phyloP scores from a whole-genome alignment of 2,797 vertebrate species.

The Naso thynnoides region DNA sequence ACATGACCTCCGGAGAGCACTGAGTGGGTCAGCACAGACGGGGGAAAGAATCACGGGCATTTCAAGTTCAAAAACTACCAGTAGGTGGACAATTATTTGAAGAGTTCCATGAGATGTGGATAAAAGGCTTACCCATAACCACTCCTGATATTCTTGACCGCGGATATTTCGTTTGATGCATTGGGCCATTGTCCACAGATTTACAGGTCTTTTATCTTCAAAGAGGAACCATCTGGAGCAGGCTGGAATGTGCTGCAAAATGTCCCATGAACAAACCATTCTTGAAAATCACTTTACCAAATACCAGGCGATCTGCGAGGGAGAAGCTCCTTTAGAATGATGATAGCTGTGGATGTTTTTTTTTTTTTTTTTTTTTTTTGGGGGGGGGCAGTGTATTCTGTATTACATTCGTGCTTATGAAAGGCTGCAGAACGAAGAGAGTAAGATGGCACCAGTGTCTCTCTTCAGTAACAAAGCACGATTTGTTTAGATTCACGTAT shows the following conservation, averaged over 20 bases:
- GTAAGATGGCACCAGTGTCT: neutral
- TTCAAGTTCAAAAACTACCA: slow-evolving; percentile 61
- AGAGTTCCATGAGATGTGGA: slow-evolving; percentile 77
- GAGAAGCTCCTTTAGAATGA: slow-evolving; percentile 8
- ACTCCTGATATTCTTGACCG: slow-evolving; percentile 79
- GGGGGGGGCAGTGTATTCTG: neutral
- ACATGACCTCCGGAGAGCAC: slow-evolving; percentile 63
- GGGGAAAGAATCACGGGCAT: slow-evolving; percentile 47
- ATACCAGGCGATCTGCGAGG: slow-evolving; percentile 15
- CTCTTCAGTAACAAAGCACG: neutral
- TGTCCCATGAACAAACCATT: slow-evolving; percentile 46
- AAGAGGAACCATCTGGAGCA: slow-evolving; percentile 63
- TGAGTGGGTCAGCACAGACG: slow-evolving; percentile 54
- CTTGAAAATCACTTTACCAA: slow-evolving; percentile 40
- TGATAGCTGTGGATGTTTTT: slow-evolving; percentile 9
- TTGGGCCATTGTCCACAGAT: slow-evolving; percentile 72
- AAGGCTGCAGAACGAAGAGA: neutral
- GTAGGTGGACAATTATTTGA: slow-evolving; percentile 72
- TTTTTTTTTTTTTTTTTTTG: too few species aligned
- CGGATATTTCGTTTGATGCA: slow-evolving; percentile 72
- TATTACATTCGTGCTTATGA: neutral
- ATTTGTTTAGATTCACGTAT: slow-evolving; percentile 17
- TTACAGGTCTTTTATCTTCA: slow-evolving; percentile 78
- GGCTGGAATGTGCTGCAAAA: slow-evolving; percentile 51
- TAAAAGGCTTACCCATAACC: slow-evolving; percentile 80